Conservation (phyloP, 2,797 vertebrate species). For the Acestrorhynchus altus region DNA sequence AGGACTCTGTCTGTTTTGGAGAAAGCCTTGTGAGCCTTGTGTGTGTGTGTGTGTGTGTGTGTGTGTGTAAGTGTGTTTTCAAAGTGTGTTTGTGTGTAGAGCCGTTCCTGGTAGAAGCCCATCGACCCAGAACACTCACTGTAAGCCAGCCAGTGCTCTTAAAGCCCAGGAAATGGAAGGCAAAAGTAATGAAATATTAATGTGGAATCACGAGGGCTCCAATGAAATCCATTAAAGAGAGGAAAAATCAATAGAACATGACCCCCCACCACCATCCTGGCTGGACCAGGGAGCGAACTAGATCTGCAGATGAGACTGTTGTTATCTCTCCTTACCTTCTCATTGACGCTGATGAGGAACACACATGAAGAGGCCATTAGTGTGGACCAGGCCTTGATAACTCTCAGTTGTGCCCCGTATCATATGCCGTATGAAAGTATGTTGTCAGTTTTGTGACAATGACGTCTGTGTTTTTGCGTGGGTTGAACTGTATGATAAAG, state of each 20-base stretch:
- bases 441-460: no score
- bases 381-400: neutral
- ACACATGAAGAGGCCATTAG: constrained; percentile 5
- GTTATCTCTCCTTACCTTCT: constrained; percentile 41
- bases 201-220: constrained; percentile 64
- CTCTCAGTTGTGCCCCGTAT: neutral
- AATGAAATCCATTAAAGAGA: constrained; percentile 67
- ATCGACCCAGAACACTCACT: constrained; percentile 54
- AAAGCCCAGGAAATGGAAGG: constrained; percentile 66
- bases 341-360: constrained; percentile 37
- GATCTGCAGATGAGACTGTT: constrained; percentile 22
- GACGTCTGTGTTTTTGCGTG: no score
- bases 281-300: neutral
- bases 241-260: constrained; percentile 63
- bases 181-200: constrained; percentile 73
- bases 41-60: constrained; percentile 1
- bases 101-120: constrained; percentile 43
- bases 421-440: no score
- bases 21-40: neutral
- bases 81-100: neutral
- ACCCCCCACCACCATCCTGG: constrained; percentile 7
- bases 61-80: constrained; percentile 6
- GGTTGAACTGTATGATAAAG: neutral
- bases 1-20: neutral
- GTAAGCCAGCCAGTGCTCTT: constrained; percentile 55